Evolutionary conservation across 1,140 invertebrate genomes (phyloP), one percentile per base, ranked within the genome.

Genomic region (Psilanteris sp.): DNA sequence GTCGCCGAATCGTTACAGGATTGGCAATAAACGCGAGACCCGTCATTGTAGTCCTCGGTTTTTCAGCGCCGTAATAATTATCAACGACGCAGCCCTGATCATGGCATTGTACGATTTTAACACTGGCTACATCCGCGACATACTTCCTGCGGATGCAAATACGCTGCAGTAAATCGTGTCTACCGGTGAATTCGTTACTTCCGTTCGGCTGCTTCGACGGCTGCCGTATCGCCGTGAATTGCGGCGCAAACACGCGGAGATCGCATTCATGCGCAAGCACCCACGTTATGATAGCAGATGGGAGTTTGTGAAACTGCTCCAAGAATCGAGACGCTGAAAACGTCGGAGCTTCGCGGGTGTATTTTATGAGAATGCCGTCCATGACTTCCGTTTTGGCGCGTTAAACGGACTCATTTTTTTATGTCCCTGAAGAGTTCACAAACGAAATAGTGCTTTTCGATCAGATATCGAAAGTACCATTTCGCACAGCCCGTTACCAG

Each of bases 141-240:
- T 75, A 79, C 82, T 80, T 81, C 77, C 79, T 78, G 74, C 70
- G 79, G 78, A 86, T 85, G 84, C 79, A 86, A 86, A 88, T 87
- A 85, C 70, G 31, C 26, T 50, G 50, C 81, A 77, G 85, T 87
- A 87, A 85, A 88, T 88, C 80, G 54, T 77, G 79, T 82, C 81
- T 75, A 79, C 77, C 80, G 77, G 70, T 83, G 83, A 87, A 87
- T 87, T 82, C 78, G 83, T 85, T 83, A 78, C 77, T 87, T 87
- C 81, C 83, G 79, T 77, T 79, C 59, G 78, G 70, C 68, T 81
- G 83, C 75, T 50, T 80, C 70, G 75, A 74, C 67, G 59, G 64
- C 68, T 27, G 67, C 66, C 66, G 44, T 66, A 62, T 70, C 59
- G 48, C 8, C 26, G 57, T 41, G 44, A 62, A 67, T 61, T 61